Evolutionary conservation across 2,888 invertebrate species (phyloP).

Genomic region (Phyto melanocephala): DNA sequence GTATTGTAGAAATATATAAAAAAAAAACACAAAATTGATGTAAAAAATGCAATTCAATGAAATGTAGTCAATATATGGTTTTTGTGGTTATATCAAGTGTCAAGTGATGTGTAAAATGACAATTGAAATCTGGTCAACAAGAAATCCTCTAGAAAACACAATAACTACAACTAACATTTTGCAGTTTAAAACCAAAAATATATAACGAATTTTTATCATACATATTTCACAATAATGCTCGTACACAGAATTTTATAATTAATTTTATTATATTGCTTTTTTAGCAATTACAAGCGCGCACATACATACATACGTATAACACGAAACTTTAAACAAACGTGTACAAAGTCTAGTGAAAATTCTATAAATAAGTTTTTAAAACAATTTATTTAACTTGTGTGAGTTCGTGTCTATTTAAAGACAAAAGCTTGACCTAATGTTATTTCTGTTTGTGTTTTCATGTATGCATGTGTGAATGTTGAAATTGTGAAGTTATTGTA

Average conservation of each 20-base stretch:
- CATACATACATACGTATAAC: neutral
- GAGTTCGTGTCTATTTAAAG: neutral
- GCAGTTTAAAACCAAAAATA: neutral
- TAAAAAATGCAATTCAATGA: neutral
- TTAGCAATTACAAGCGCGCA: neutral
- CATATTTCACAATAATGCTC: neutral
- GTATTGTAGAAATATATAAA: neutral
- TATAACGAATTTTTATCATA: neutral
- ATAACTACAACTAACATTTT: neutral
- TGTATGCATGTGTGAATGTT: neutral
- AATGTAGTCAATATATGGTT: conserved; percentile 41
- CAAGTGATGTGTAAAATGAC: conserved; percentile 53
- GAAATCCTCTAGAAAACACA: neutral
- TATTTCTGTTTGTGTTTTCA: neutral
- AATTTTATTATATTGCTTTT: neutral
- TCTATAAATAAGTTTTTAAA: neutral
- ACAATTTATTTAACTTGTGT: neutral
- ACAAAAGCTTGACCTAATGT: conserved; percentile 8
- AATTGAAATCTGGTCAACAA: conserved; percentile 45
- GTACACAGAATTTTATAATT: conserved; percentile 22
- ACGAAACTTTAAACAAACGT: neutral
- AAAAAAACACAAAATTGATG: neutral
- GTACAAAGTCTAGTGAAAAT: neutral
- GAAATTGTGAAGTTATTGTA: conserved; percentile 22
- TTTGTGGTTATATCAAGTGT: conserved; percentile 52